These are phyloP conservation scores for Irena cyanogastra DNA, from an alignment of 2,113 vertebrate species.

Conservation along the genomic window DNA sequence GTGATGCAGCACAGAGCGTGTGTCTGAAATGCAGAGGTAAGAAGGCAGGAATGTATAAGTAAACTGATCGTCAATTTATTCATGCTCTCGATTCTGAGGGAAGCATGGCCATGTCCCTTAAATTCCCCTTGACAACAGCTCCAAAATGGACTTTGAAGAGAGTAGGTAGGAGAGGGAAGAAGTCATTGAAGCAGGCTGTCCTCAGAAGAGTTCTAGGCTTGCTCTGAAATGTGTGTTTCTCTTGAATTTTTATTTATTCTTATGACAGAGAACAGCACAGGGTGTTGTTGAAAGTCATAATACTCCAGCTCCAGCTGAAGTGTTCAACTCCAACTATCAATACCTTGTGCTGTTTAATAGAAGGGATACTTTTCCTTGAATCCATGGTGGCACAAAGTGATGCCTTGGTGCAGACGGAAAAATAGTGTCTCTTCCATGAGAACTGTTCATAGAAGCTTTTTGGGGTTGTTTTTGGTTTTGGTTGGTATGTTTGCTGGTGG, in stretches of 20 bases:
- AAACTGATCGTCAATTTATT: background rate
- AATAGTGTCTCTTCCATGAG: background rate
- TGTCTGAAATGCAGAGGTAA: background rate
- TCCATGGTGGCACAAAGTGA: background rate
- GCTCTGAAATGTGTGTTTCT: background rate
- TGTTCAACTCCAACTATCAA: background rate
- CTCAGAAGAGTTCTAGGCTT: background rate
- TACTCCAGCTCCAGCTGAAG: background rate
- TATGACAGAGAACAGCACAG: background rate
- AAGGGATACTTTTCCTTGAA: background rate
- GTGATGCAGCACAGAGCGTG: background rate
- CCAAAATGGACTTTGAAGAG: background rate
- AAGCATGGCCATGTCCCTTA: background rate
- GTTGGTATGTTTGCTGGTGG: background rate
- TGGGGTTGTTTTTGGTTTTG: rapidly evolving
- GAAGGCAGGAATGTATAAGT: background rate
- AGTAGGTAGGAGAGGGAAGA: background rate
- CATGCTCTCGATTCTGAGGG: background rate
- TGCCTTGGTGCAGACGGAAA: background rate
- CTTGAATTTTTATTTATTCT: background rate
- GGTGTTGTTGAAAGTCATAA: background rate
- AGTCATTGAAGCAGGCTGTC: background rate
- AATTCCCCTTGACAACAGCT: background rate
- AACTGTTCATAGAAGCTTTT: background rate
- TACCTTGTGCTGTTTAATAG: background rate